Conservation (phyloP, 2,113 vertebrate genomes). For the Pavo muticus region DNA sequence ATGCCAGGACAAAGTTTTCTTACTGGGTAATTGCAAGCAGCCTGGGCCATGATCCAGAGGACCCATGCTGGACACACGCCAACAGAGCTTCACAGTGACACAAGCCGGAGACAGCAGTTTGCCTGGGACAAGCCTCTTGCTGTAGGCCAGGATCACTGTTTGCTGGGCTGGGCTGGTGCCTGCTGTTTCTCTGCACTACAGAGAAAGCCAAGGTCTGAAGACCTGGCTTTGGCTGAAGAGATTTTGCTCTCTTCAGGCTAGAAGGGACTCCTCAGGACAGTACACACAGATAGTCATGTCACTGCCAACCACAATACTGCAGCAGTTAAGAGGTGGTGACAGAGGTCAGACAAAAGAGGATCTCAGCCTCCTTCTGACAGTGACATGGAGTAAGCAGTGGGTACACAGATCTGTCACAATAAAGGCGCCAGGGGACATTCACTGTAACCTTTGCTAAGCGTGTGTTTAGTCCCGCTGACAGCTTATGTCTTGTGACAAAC, state of each 20-base stretch:
- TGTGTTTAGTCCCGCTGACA: not conserved
- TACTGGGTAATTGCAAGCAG: not conserved
- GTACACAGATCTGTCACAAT: not conserved
- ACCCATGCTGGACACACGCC: not conserved
- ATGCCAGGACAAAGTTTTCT: not conserved
- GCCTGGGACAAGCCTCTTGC: not conserved
- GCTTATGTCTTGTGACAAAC: not conserved
- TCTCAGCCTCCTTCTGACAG: not conserved
- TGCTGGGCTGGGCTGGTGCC: not conserved
- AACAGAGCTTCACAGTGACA: not conserved
- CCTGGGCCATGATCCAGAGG: not conserved
- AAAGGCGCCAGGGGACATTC: not conserved
- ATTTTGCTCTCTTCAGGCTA: not conserved
- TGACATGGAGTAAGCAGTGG: not conserved
- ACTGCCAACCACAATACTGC: not conserved
- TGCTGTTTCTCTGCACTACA: not conserved
- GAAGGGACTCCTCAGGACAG: not conserved
- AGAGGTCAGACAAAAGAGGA: slow-evolving; percentile 1
- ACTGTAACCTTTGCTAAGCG: not conserved
- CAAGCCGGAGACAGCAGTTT: not conserved
- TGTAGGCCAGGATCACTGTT: not conserved
- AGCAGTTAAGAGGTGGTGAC: slow-evolving; percentile 1
- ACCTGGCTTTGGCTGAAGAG: not conserved
- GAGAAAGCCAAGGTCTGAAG: not conserved
- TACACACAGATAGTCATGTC: not conserved